Base-by-base conservation (phyloP, 2,113 vertebrate genomes). In the Siniperca knerii region DNA sequence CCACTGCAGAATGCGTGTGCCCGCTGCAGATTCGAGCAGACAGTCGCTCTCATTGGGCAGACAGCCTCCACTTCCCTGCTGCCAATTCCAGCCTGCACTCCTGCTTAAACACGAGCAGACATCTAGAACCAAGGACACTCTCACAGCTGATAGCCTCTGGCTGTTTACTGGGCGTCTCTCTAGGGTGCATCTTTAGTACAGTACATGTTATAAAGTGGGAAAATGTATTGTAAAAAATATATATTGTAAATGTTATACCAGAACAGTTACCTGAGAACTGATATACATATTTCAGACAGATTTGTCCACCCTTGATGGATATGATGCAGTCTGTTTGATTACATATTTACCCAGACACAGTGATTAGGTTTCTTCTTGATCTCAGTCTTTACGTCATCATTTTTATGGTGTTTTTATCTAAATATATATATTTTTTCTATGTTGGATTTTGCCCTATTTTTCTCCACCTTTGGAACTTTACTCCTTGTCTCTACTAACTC, bases 21-120 rank as follows among this genome's bases (percentile, higher is more conserved):
- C 94, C 91, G 75, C 91, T 90, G 93, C 75, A 97, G 96, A 96
- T 97, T 95, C 92, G 88, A 96, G 95, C 94, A 95, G 95, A 96
- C 94, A 96, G 82, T 90, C 75, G 77, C 82, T 96, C 95, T 95
- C 92, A 80, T 94, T 90, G 75, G 82, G 73, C 78, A 79, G 91
- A 92, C 90, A 90, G 84, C 81, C 60, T 83, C 88, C 84, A 91
- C 90, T 86, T 94, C 93, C 92, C 93, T 85, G 52, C 20, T 91
- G 83, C 84, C 88, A 92, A 90, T 65, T 67, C 54, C 81, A 84
- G 67, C 83, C 44, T 79, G 75, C 67, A 62, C 37, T 70, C 61
- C 23, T 40, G 13, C 62, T 35, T 82, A 84, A 75, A 90, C 86
- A 89, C 62, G 58, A 92, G 91, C 81, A 68, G 81, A 92, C 84